A percentile compares a stretch with the other conserved stretches of the same genome.
Conservation (phyloP, 2,797 vertebrate species). For the Parauchenoglanis ngamensis region DNA sequence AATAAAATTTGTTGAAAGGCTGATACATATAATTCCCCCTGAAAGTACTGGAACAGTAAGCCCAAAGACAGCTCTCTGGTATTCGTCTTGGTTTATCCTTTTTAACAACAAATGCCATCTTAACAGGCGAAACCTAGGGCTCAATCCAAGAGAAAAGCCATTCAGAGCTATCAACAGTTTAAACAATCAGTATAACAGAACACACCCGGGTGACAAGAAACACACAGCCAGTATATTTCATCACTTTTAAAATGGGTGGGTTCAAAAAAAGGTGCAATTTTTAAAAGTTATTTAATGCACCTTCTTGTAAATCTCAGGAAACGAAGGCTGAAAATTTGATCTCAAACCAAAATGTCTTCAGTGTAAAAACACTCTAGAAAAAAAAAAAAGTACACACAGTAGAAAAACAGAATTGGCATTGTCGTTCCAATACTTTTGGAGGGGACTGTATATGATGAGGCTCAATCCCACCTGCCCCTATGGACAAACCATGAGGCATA, state of each 20-base stretch:
- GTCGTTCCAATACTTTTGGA: not conserved
- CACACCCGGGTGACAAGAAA: not conserved
- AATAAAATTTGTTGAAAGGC: not conserved
- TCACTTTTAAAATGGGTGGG: not conserved
- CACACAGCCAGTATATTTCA: not conserved
- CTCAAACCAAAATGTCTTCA: not conserved
- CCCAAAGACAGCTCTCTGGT: not conserved
- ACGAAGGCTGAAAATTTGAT: not conserved
- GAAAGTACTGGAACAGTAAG: not conserved
- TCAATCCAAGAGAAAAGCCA: not conserved
- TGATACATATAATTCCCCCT: not conserved
- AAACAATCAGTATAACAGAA: not conserved
- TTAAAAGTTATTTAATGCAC: not conserved
- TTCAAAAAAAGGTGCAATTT: not conserved
- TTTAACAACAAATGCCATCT: not conserved
- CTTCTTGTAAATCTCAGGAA: not conserved
- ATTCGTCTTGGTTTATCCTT: not conserved
- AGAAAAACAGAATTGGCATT: no score
- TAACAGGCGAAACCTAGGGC: not conserved
- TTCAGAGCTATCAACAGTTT: not conserved
- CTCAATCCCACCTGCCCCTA: not conserved
- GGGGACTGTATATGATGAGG: not conserved
- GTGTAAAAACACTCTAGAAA: not conserved
- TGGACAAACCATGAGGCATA: not conserved
- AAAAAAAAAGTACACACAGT: no score